phyloP scores from a whole-genome alignment of 2,888 invertebrate genomes.

The Lymantria dispar region DNA sequence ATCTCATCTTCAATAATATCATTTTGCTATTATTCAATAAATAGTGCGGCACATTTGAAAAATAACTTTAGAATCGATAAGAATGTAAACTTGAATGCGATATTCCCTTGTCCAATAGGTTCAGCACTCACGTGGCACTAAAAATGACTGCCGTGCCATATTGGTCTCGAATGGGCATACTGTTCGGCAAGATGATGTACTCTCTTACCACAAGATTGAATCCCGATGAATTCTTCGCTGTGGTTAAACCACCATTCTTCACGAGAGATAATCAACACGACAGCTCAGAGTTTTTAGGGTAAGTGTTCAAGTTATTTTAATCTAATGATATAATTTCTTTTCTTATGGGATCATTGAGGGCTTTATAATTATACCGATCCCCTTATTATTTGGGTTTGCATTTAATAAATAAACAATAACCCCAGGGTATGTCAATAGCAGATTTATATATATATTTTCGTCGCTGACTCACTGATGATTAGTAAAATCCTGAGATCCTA shows the following conservation, averaged over 20 bases:
- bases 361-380: too few relatives aligned
- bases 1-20: too few relatives aligned
- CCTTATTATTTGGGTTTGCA: too few relatives aligned
- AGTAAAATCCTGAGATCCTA: too few relatives aligned
- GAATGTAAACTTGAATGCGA: neutral
- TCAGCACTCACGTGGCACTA: constrained; percentile 85
- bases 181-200: constrained; percentile 88
- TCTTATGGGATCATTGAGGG: too few relatives aligned
- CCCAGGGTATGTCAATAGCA: too few relatives aligned
- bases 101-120: constrained; percentile 60
- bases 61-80: too few relatives aligned
- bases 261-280: constrained; percentile 91
- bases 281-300: constrained; percentile 93
- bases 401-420: too few relatives aligned
- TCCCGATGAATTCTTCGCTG: constrained; percentile 87
- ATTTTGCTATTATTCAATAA: too few relatives aligned
- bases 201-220: constrained; percentile 85
- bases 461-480: too few relatives aligned
- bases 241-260: constrained; percentile 90
- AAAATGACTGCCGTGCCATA: constrained; percentile 79
- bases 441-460: too few relatives aligned
- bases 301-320: constrained; percentile 32
- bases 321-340: neutral
- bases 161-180: constrained; percentile 85
- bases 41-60: too few relatives aligned